phyloP scores from a whole-genome alignment of 2,113 vertebrate species.

The Elephantulus edwardii region DNA sequence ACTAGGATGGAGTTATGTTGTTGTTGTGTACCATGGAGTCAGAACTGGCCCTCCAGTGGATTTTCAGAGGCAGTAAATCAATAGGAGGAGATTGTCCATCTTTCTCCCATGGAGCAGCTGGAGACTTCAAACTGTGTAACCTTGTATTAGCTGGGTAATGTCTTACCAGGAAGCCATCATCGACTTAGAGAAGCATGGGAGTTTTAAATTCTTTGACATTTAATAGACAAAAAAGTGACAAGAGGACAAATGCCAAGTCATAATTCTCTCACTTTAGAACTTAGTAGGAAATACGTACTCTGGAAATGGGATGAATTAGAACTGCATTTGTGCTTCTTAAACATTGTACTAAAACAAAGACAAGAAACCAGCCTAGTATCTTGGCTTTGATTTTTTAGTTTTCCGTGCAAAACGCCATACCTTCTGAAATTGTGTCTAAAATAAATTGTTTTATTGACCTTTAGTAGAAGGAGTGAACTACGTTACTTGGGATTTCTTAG shows the following conservation, averaged over 20 bases:
- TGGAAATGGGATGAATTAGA: not conserved
- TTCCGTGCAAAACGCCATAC: not conserved
- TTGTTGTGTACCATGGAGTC: no score
- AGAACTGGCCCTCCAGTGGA: no score
- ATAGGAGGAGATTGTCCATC: no score
- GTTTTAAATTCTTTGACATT: slow-evolving; percentile 39
- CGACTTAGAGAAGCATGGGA: not conserved
- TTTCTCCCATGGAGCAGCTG: no score
- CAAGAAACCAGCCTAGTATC: not conserved
- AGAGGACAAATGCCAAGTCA: not conserved
- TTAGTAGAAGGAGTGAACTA: not conserved
- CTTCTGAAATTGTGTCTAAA: slow-evolving; percentile 21
- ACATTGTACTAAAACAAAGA: not conserved
- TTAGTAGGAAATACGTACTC: not conserved
- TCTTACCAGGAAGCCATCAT: not conserved
- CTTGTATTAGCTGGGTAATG: no score
- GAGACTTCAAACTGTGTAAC: no score
- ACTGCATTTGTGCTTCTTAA: not conserved
- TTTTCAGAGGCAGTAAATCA: no score
- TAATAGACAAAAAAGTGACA: not conserved
- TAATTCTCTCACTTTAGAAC: not conserved
- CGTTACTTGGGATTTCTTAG: not conserved
- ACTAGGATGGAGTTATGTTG: not conserved
- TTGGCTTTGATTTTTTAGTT: not conserved
- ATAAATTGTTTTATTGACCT: not conserved